Evolutionary conservation across 2,797 vertebrate genomes (phyloP).

Genomic region (Notamacropus eugenii): DNA sequence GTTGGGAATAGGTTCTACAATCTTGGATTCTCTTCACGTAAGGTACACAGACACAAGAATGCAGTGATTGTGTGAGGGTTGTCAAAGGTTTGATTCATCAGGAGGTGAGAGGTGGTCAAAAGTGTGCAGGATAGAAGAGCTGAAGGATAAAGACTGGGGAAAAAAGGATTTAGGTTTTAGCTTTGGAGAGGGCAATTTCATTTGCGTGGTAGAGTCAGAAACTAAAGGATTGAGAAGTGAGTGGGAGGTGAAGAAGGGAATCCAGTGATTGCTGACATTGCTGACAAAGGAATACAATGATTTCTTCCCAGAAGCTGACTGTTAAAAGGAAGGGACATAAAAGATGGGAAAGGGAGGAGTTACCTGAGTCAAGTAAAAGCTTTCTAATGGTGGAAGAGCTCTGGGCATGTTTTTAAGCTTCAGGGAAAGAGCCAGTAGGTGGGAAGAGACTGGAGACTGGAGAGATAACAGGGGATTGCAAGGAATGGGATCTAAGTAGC

Average conservation of each 20-base stretch:
- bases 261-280: neutral
- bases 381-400: neutral
- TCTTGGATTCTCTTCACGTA: too few species aligned
- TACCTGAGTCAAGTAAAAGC: neutral
- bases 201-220: neutral
- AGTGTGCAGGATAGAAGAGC: neutral
- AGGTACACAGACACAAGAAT: too few species aligned
- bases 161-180: neutral
- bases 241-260: neutral
- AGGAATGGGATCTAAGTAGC: neutral
- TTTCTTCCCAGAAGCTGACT: neutral
- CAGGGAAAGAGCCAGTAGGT: neutral
- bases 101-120: neutral
- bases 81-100: too few species aligned
- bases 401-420: too few species aligned
- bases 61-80: too few species aligned
- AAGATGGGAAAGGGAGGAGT: neutral
- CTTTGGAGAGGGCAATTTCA: neutral
- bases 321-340: neutral
- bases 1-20: too few species aligned
- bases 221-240: neutral
- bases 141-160: neutral
- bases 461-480: neutral
- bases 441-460: neutral
- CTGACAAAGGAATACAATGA: too few species aligned